phyloP scores from a whole-genome alignment of 2,797 vertebrate genomes.

The Pogoniulus pusillus region DNA sequence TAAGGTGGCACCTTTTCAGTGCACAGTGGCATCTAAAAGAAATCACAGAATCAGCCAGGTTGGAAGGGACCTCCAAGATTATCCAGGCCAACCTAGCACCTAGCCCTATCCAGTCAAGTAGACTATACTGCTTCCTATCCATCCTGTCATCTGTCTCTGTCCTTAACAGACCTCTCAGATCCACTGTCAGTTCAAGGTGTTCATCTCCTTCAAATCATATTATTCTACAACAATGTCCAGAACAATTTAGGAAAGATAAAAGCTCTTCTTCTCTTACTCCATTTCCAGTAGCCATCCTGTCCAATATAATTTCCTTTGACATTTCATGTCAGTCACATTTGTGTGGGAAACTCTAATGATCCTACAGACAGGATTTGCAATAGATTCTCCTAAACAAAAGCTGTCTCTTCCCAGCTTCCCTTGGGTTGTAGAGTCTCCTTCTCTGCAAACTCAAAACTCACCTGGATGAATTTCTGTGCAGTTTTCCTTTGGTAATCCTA shows the following conservation, averaged over 20 bases:
- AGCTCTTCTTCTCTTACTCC: not conserved
- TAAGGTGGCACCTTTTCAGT: not conserved
- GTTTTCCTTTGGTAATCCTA: too few relatives aligned
- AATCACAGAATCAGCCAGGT: too few relatives aligned
- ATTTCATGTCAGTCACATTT: not conserved
- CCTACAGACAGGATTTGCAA: not conserved
- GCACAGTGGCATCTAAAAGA: not conserved
- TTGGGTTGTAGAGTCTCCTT: not conserved
- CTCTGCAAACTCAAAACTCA: too few relatives aligned
- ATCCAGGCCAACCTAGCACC: too few relatives aligned
- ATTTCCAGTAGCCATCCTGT: not conserved
- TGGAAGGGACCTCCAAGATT: too few relatives aligned
- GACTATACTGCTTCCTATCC: not conserved
- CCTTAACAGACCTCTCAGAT: not conserved
- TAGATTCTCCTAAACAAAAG: not conserved
- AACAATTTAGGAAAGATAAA: not conserved
- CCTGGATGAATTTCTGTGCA: too few relatives aligned
- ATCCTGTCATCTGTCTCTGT: not conserved
- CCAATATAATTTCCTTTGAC: not conserved
- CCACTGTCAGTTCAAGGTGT: not conserved
- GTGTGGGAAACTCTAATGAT: not conserved
- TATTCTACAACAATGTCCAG: not conserved
- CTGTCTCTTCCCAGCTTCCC: not conserved
- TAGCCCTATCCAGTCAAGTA: too few relatives aligned
- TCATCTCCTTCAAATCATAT: not conserved